These are phyloP conservation scores for Anas georgica DNA, from an alignment of 2,797 vertebrate species.

Conservation along the genomic window DNA sequence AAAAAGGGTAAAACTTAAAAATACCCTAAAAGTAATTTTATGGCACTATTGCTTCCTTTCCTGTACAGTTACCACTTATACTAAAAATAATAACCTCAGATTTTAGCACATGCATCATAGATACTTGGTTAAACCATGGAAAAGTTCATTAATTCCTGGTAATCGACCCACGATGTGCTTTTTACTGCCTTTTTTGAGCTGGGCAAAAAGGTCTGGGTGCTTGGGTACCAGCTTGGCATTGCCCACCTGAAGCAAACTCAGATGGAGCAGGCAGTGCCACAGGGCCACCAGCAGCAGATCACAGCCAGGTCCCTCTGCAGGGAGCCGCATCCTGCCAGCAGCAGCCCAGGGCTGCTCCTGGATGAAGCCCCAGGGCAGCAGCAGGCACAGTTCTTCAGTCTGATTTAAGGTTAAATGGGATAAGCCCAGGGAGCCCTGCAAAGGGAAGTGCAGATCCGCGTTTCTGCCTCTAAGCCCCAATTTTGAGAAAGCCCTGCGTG, in stretches of 20 bases:
- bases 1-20: background rate
- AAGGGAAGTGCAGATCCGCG: accelerated
- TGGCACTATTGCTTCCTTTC: background rate
- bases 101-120: background rate
- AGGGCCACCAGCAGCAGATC: background rate
- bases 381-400: accelerated
- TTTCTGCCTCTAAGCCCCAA: background rate
- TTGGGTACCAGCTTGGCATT: accelerated
- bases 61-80: background rate
- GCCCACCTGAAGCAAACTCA: too few relatives aligned
- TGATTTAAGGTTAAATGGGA: background rate
- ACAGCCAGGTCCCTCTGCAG: background rate
- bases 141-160: background rate
- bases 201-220: accelerated
- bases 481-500: background rate
- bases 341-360: background rate
- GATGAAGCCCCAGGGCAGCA: accelerated
- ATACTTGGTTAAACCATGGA: background rate
- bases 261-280: accelerated
- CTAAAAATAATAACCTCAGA: background rate
- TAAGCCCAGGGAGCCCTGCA: background rate
- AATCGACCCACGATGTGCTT: too few relatives aligned
- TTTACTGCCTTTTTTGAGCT: too few relatives aligned
- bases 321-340: background rate
- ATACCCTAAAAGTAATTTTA: background rate